These are phyloP conservation scores for Otus sunia DNA, from an alignment of 2,113 vertebrate species.

Conservation along the genomic window DNA sequence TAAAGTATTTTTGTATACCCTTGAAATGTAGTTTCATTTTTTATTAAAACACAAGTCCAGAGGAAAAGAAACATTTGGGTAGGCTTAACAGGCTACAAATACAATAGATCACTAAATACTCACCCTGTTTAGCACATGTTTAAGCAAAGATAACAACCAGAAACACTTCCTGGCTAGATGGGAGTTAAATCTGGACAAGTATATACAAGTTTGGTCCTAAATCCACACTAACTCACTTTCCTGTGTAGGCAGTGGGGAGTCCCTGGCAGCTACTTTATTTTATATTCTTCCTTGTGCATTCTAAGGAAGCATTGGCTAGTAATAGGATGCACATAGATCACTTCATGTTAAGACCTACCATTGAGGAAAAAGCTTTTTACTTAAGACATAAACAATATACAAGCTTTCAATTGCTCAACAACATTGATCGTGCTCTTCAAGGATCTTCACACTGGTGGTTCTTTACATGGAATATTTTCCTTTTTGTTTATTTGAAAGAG, in stretches of 20 bases:
- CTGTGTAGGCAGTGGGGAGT: not conserved
- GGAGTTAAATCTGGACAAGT: not conserved
- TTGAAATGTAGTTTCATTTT: not conserved
- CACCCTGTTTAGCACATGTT: accelerated
- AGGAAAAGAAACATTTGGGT: not conserved
- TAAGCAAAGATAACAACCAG: not conserved
- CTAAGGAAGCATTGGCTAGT: not conserved
- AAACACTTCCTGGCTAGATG: not conserved
- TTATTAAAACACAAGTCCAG: not conserved
- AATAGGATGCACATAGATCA: not conserved
- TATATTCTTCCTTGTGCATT: not conserved
- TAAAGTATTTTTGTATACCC: not conserved
- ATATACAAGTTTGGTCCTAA: not conserved
- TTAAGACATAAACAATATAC: not conserved
- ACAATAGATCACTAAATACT: not conserved
- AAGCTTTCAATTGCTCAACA: not conserved
- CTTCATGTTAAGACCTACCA: not conserved
- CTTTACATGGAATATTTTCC: not conserved
- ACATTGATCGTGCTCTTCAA: not conserved
- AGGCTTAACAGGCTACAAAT: not conserved
- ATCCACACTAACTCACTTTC: not conserved
- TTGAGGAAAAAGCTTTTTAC: not conserved
- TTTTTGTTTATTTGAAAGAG: not conserved
- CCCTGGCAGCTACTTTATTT: not conserved
- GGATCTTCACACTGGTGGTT: not conserved